These are phyloP conservation scores for Falco peregrinus DNA, from an alignment of 2,797 vertebrate species.

Conservation along the genomic window DNA sequence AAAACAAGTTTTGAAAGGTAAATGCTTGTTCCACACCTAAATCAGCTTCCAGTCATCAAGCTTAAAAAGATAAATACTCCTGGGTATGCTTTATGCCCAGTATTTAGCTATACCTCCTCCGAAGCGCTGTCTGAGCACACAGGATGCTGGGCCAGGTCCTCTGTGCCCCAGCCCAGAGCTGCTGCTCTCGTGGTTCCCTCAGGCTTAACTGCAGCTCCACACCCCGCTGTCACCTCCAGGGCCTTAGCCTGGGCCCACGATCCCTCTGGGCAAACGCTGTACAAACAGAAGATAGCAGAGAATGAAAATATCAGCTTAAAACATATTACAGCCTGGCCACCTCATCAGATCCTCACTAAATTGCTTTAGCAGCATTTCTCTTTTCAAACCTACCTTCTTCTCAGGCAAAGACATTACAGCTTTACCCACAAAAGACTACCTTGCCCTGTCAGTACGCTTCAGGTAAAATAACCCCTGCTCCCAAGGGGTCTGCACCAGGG, in stretches of 20 bases:
- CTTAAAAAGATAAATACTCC: neutral
- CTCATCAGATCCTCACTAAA: neutral
- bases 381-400: neutral
- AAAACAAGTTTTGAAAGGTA: neutral
- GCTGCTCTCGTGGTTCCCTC: fast-evolving
- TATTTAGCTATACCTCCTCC: neutral
- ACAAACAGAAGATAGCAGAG: neutral
- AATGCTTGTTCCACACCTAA: neutral
- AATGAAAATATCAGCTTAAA: neutral
- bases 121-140: neutral
- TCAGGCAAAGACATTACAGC: neutral
- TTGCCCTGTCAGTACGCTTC: neutral
- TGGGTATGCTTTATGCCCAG: neutral
- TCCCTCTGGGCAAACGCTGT: neutral
- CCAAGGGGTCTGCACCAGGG: neutral
- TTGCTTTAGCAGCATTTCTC: neutral
- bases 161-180: neutral
- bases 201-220: neutral
- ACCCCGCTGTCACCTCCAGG: fast-evolving
- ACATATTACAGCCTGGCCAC: neutral
- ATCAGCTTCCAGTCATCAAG: neutral
- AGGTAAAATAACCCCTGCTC: neutral
- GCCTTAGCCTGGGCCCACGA: neutral
- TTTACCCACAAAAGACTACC: no score
- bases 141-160: fast-evolving